Evolutionary conservation across 2,888 invertebrate genomes (phyloP).

Genomic region (Drosophila greeni): DNA sequence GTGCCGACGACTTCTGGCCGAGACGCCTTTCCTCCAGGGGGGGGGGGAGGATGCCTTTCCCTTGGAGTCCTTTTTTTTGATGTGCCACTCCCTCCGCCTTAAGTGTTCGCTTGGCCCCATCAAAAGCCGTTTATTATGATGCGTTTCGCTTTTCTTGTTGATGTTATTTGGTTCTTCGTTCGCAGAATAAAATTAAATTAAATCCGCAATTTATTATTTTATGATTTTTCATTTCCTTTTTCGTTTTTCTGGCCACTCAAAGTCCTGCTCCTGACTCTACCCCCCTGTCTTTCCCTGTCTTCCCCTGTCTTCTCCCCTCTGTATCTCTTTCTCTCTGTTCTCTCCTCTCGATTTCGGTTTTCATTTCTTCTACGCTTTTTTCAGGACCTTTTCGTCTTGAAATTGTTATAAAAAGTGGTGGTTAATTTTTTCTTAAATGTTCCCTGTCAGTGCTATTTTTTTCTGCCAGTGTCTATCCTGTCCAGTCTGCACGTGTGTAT

Average conservation of each 20-base stretch:
- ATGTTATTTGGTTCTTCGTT: constrained; percentile 3
- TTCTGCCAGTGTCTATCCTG: not conserved
- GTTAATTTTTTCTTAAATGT: not conserved
- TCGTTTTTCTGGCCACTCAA: not conserved
- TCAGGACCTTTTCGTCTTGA: not conserved
- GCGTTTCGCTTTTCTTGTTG: constrained; percentile 44
- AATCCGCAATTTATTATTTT: constrained; percentile 68
- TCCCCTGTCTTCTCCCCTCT: too few relatives aligned
- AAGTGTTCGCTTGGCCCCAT: constrained; percentile 54
- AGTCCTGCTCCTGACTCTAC: too few relatives aligned
- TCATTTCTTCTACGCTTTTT: not conserved
- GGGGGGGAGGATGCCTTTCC: constrained; percentile 6
- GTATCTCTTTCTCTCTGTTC: not conserved
- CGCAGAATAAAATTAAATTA: constrained; percentile 63
- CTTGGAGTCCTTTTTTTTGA: not conserved
- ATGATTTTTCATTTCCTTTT: constrained; percentile 50
- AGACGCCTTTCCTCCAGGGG: constrained; percentile 9
- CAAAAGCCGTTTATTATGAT: constrained; percentile 70
- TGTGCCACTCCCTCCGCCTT: constrained; percentile 22
- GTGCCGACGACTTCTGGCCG: constrained; percentile 38
- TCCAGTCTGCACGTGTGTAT: constrained; percentile 6
- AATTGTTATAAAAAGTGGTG: not conserved
- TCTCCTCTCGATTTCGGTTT: constrained; percentile 3
- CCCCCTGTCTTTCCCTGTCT: too few relatives aligned
- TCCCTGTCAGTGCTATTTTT: not conserved